Base-by-base conservation (phyloP, 2,888 invertebrate genomes). In the Ennomos quercinarius region DNA sequence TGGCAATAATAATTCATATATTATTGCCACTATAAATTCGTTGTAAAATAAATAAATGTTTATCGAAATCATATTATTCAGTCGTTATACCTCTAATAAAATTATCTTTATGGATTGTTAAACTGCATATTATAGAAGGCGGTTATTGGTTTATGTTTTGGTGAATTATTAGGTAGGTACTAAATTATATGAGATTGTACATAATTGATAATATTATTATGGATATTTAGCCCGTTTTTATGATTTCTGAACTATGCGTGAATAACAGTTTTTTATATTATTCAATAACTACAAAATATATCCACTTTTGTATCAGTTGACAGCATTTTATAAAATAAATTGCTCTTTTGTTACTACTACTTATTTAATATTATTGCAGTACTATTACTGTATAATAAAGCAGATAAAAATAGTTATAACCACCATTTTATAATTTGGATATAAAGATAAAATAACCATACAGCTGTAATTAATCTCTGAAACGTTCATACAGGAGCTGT, bases 1-100 rank as follows among this genome's bases (percentile, higher is more conserved):
- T 58, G 47, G 43, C 61, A 67, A 72, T 73, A 69, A 68, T 59
- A 66, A 49, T 48, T 55, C 47, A 59, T 43, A 56, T 51, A 41
- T 52, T 58, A 58, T 61, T 61, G 53, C 46, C 47, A 10, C 10
- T 46, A 49, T 46, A 54, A 51, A 57, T 60, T 50, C 13, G 17
- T 57, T 45, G 41, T 56, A 10, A 57, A 49, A 49, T 51, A 47
- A 51, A 47, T 41, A 39, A 57, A 57, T 57, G 60, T 46, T 57
- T 53, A 54, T 60, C 50, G 43, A 35, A 47, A 53, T 46, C 50
- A 54, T 57, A 55, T 55, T 51, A 44, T 52, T 56, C 34, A 43
- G 35, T 55, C 46, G 50, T 60, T 54, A 55, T 50, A 55, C 2
- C 45, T 42, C 46, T 46, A 55, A 50, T 55, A 55, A 60, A 60